These are phyloP conservation scores for Augochlora pura DNA, from an alignment of 1,140 invertebrate genomes.

Conservation along the genomic window DNA sequence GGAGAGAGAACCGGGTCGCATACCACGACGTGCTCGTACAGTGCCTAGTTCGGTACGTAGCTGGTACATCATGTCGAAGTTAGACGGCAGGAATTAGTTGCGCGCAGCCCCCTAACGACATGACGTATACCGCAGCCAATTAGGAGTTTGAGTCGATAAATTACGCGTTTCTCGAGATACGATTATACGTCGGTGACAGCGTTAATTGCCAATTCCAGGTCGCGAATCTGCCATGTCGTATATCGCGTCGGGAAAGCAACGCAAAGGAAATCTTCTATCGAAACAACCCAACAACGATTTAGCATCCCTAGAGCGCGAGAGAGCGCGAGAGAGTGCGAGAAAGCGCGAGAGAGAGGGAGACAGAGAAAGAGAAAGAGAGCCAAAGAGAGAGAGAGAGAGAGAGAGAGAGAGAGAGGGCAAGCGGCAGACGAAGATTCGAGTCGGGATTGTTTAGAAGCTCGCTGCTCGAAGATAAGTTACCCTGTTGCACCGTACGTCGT, in stretches of 20 bases:
- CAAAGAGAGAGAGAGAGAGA: too few relatives aligned
- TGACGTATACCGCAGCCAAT: slow-evolving; percentile 69
- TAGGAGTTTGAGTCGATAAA: slow-evolving; percentile 73
- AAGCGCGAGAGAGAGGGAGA: too few relatives aligned
- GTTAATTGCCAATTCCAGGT: slow-evolving; percentile 73
- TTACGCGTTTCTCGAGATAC: slow-evolving; percentile 71
- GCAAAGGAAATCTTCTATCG: slow-evolving; percentile 58
- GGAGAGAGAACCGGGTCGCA: slow-evolving; percentile 26
- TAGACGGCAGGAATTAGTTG: slow-evolving; percentile 67
- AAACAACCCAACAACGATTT: slow-evolving; percentile 52
- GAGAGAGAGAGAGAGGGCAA: neutral
- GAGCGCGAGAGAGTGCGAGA: too few relatives aligned
- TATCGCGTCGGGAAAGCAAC: slow-evolving; percentile 53
- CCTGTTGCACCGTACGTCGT: neutral
- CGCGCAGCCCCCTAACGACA: slow-evolving; percentile 65
- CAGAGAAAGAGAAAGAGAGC: neutral
- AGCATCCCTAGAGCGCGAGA: neutral
- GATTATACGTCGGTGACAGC: slow-evolving; percentile 70
- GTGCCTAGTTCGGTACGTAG: slow-evolving; percentile 58
- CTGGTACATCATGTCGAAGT: slow-evolving; percentile 65
- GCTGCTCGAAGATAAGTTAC: neutral
- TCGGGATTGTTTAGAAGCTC: slow-evolving; percentile 13
- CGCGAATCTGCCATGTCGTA: slow-evolving; percentile 61
- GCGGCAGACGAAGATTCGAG: neutral
- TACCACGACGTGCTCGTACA: slow-evolving; percentile 46